A percentile compares a stretch with the other conserved stretches of the same genome.
Evolutionary conservation across 2,888 invertebrate genomes (phyloP).

Genomic region (Theretra japonica): DNA sequence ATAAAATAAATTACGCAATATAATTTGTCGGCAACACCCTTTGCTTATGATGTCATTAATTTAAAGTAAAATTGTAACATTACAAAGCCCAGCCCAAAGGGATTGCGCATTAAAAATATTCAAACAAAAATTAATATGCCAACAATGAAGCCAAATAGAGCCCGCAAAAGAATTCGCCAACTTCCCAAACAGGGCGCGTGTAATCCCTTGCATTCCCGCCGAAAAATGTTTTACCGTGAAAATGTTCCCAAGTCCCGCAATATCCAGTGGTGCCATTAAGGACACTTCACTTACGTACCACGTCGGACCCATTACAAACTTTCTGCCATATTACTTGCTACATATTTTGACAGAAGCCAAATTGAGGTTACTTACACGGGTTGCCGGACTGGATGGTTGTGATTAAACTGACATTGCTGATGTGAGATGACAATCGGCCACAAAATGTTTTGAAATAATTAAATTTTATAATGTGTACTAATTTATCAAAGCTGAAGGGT

Average conservation of each 20-base stretch:
- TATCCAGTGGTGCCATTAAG: conserved; percentile 52
- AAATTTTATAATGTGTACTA: neutral
- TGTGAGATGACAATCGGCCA: neutral
- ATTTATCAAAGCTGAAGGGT: too few species aligned
- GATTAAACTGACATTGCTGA: neutral
- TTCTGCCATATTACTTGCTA: conserved; percentile 59
- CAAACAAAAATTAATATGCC: conserved; percentile 13
- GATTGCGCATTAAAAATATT: neutral
- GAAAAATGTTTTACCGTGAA: conserved; percentile 42
- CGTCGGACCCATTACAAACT: conserved; percentile 68
- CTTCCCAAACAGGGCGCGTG: conserved; percentile 40
- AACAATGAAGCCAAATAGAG: conserved; percentile 33
- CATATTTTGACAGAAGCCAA: conserved; percentile 46
- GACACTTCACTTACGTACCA: conserved; percentile 57
- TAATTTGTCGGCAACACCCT: too few species aligned
- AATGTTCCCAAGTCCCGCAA: conserved; percentile 45
- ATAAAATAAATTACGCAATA: too few species aligned
- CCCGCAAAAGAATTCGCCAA: conserved; percentile 35
- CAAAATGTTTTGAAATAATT: neutral
- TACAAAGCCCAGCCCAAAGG: neutral
- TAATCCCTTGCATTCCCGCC: conserved; percentile 27
- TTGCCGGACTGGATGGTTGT: conserved; percentile 32
- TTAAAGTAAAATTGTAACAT: neutral
- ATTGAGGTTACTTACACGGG: conserved; percentile 45
- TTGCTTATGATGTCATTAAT: too few species aligned